Evolutionary conservation across 2,797 vertebrate genomes (phyloP), one percentile per base, ranked within the genome.

Genomic region (Scomberomorus guttatus): DNA sequence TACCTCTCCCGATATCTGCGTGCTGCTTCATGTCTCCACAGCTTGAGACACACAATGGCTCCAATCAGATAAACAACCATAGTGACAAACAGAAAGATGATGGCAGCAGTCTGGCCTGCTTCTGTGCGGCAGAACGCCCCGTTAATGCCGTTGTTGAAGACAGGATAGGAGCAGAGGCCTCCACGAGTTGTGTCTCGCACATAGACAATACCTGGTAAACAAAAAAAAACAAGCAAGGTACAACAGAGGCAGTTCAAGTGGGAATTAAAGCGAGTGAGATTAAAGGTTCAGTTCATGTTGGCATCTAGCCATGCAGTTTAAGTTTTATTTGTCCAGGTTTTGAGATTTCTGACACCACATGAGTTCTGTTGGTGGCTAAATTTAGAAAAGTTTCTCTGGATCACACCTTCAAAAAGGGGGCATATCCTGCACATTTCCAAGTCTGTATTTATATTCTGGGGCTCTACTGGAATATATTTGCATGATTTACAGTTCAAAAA

Each of bases 81-180:
- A 1, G 93, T 96, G 92, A 97, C 93, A 22, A 99, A 99, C 15
- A 99, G 92, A 85, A 99, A 99, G 90, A 99, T 96, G 46, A 99
- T 97, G 4, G 96, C 98, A 0, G 97, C 98, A 0, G 96, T 97
- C 93, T 99, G 98, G 0, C 98, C 98, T 0, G 98, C 97, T 89
- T 99, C 98, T 0, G 97, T 95, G 0, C 97, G 95, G 90, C 98
- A 99, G 91, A 98, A 97, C 0, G 85, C 79, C 0, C 96, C 96
- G 0, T 97, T 98, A 70, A 99, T 83, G 0, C 96, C 96, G 0
- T 96, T 98, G 83, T 97, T 97, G 81, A 99, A 99, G 51, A 96
- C n/a, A 0, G 95, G 96, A 81, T 97, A 97, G 74, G 91, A 97
- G 93, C 98, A 99, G 24, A 99, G 97, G 0, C 98, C 98, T 0